These are phyloP conservation scores for Oreochromis mossambicus DNA, from an alignment of 2,797 vertebrate species.

Conservation along the genomic window DNA sequence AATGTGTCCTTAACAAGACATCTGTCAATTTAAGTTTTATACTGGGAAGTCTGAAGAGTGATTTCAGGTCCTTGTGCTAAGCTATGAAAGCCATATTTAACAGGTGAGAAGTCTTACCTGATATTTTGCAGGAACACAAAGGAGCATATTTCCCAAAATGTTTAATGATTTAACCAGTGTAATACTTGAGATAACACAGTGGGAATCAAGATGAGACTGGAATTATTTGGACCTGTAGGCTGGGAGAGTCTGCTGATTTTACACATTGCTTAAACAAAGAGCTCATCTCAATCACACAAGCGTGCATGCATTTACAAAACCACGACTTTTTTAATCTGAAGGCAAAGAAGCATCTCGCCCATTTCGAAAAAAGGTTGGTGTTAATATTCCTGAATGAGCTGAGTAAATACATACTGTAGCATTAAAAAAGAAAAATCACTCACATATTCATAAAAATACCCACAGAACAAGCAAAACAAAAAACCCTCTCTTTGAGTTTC, in stretches of 20 bases:
- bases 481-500: constrained; percentile 36
- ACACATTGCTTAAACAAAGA: background rate
- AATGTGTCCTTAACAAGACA: background rate
- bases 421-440: constrained; percentile 8
- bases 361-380: constrained; percentile 18
- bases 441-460: constrained; percentile 57
- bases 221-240: background rate
- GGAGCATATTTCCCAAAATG: background rate
- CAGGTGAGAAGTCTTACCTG: background rate
- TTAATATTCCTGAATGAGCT: constrained; percentile 46
- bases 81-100: background rate
- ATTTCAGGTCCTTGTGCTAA: background rate
- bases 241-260: background rate
- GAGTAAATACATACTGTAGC: constrained; percentile 41
- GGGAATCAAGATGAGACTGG: background rate
- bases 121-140: background rate
- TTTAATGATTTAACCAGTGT: background rate
- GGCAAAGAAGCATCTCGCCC: constrained; percentile 24
- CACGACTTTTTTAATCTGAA: constrained; percentile 29
- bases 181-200: background rate
- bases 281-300: constrained; percentile 18
- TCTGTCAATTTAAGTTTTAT: background rate
- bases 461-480: constrained; percentile 56
- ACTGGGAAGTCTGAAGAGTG: background rate
- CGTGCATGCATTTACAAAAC: constrained; percentile 43